Conservation (phyloP, 2,113 vertebrate species). For the Vicugna pacos region DNA sequence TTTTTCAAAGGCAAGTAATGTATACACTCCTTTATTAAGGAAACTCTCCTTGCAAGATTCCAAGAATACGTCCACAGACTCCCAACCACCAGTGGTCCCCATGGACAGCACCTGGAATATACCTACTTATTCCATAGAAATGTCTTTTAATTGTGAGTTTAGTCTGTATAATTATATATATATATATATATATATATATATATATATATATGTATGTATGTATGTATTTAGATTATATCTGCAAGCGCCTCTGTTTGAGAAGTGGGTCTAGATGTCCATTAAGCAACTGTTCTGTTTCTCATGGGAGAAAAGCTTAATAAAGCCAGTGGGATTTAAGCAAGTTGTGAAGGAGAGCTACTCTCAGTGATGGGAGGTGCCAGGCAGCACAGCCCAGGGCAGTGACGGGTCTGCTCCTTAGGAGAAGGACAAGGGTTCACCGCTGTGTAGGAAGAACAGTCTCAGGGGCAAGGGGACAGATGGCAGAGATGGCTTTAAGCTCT, state of each 20-base stretch:
- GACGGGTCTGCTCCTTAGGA: neutral
- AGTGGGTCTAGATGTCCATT: neutral
- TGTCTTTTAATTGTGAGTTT: neutral
- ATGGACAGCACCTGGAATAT: neutral
- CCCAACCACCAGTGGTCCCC: neutral
- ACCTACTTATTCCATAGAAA: neutral
- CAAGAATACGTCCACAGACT: neutral
- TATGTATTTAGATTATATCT: too few species aligned
- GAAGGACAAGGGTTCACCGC: too few species aligned
- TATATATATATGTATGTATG: too few species aligned
- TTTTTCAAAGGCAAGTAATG: neutral
- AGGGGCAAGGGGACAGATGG: neutral
- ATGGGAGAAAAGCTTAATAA: neutral
- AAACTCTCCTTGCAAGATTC: neutral
- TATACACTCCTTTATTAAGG: neutral
- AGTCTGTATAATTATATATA: too few species aligned
- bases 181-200: too few species aligned
- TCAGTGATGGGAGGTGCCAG: neutral
- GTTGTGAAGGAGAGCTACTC: neutral
- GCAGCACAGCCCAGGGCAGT: rapidly evolving
- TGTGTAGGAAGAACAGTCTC: too few species aligned
- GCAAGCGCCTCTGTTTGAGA: neutral
- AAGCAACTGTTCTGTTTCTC: neutral
- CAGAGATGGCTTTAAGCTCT: neutral
- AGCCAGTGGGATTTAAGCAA: neutral